These are phyloP conservation scores for Acronicta psi DNA, from an alignment of 2,888 invertebrate species.

Conservation along the genomic window DNA sequence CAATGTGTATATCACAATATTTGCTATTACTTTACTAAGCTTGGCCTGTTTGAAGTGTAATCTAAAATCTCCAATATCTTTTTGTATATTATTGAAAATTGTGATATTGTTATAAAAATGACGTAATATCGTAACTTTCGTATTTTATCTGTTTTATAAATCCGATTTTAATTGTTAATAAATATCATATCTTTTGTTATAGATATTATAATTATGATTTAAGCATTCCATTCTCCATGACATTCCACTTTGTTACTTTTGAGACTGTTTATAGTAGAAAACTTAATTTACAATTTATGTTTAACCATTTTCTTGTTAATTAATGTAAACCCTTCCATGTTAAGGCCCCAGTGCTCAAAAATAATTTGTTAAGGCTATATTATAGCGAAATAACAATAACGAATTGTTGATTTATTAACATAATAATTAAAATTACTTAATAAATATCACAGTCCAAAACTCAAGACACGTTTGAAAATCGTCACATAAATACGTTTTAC, in stretches of 20 bases:
- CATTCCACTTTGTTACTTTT: slow-evolving; percentile 52
- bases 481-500: slow-evolving; percentile 73
- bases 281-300: slow-evolving; percentile 38
- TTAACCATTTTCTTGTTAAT: slow-evolving; percentile 27
- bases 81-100: slow-evolving; percentile 89
- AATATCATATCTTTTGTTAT: slow-evolving; percentile 43
- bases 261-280: slow-evolving; percentile 51
- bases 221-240: slow-evolving; percentile 46
- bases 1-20: slow-evolving; percentile 78
- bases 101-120: slow-evolving; percentile 87
- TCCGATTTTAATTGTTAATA: slow-evolving; percentile 72
- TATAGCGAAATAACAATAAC: slow-evolving; percentile 67
- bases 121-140: slow-evolving; percentile 77
- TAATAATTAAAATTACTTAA: slow-evolving; percentile 61
- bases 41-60: slow-evolving; percentile 86
- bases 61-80: slow-evolving; percentile 83
- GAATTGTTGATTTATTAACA: slow-evolving; percentile 69
- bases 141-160: slow-evolving; percentile 72
- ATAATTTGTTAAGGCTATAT: slow-evolving; percentile 78
- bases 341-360: slow-evolving; percentile 83
- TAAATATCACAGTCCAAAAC: slow-evolving; percentile 72
- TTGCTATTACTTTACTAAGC: slow-evolving; percentile 84
- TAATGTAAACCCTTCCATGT: slow-evolving; percentile 51
- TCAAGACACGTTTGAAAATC: slow-evolving; percentile 77
- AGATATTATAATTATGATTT: too few relatives aligned